phyloP scores from a whole-genome alignment of 2,797 vertebrate species.

The Amblyraja radiata region DNA sequence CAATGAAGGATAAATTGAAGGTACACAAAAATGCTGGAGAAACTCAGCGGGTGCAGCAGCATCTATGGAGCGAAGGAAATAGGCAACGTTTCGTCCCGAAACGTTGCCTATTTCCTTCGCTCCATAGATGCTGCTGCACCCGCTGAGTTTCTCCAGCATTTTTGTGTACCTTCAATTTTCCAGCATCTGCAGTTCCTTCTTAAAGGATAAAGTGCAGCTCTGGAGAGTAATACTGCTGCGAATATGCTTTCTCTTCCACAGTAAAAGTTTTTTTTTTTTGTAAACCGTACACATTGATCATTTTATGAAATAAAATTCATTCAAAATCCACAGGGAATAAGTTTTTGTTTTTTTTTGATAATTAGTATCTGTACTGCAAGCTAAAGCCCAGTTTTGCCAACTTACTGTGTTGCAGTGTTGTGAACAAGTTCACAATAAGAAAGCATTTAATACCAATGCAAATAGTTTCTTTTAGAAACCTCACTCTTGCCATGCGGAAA shows the following conservation, averaged over 20 bases:
- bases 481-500: conserved; percentile 61
- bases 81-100: no score
- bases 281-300: conserved; percentile 39
- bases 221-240: conserved; percentile 52
- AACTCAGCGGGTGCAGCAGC: no score
- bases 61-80: no score
- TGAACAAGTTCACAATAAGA: conserved; percentile 49
- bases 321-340: conserved; percentile 35
- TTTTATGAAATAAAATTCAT: conserved; percentile 22
- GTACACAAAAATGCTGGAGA: no score
- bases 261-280: conserved; percentile 18
- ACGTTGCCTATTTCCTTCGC: no score
- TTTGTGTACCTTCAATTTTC: no score
- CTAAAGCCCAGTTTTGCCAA: conserved; percentile 51
- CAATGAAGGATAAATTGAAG: conserved; percentile 27
- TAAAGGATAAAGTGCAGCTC: conserved; percentile 51
- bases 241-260: conserved; percentile 49
- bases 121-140: no score
- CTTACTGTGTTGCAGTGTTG: conserved; percentile 55
- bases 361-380: conserved; percentile 29
- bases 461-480: conserved; percentile 48
- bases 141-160: no score
- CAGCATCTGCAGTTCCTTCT: no score
- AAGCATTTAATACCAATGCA: conserved; percentile 58
- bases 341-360: not conserved